phyloP scores from a whole-genome alignment of 2,888 invertebrate genomes.

The Falcaria lacertinaria region DNA sequence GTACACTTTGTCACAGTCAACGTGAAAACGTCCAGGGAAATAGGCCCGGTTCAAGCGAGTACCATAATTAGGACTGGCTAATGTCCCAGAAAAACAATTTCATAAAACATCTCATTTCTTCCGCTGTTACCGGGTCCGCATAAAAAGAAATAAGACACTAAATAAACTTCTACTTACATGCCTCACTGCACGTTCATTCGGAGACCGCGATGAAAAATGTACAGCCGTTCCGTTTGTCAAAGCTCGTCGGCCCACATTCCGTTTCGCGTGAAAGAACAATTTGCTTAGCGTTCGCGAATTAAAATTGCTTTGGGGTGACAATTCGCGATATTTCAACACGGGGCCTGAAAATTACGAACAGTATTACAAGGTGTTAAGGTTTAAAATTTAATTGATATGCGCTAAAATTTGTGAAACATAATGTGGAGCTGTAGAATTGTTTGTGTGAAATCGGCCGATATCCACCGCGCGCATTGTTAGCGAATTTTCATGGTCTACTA shows the following conservation, averaged over 20 bases:
- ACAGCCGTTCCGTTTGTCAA: constrained; percentile 33
- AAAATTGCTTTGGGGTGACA: constrained; percentile 50
- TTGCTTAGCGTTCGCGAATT: constrained; percentile 50
- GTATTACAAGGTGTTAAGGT: constrained; percentile 37
- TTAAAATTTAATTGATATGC: constrained; percentile 31
- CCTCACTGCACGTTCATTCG: constrained; percentile 53
- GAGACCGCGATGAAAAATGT: constrained; percentile 46
- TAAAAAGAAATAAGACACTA: constrained; percentile 72
- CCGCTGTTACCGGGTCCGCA: constrained; percentile 40
- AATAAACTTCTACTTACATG: constrained; percentile 69
- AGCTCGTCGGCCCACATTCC: constrained; percentile 36
- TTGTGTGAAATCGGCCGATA: constrained; percentile 35
- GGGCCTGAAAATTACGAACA: constrained; percentile 25
- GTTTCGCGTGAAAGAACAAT: constrained; percentile 58
- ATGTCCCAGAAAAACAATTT: constrained; percentile 78
- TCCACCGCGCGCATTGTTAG: constrained; percentile 26
- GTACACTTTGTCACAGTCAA: constrained; percentile 70
- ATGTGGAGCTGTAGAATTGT: constrained; percentile 36
- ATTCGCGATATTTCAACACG: constrained; percentile 40
- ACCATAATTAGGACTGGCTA: constrained; percentile 73
- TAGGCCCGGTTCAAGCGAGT: constrained; percentile 56
- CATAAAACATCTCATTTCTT: constrained; percentile 72
- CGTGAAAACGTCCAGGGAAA: constrained; percentile 68
- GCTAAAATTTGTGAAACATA: constrained; percentile 34
- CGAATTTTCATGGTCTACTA: constrained; percentile 32